These are phyloP conservation scores for Xiphophorus hellerii DNA, from an alignment of 2,113 vertebrate genomes.

Conservation along the genomic window DNA sequence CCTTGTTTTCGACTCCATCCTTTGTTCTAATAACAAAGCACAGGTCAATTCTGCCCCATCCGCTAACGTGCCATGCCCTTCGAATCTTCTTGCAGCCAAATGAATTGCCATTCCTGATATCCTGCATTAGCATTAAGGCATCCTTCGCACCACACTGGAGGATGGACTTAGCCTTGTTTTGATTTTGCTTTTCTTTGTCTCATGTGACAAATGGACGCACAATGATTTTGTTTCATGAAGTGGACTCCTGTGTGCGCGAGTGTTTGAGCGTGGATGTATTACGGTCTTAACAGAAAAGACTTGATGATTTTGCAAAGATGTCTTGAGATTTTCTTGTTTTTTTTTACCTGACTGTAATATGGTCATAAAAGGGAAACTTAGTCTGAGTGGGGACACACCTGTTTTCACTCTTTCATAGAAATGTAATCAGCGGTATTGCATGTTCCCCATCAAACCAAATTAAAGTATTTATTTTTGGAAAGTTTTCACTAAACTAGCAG, in stretches of 20 bases:
- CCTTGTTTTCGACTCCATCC: slow-evolving; percentile 44
- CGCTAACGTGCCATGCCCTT: slow-evolving; percentile 69
- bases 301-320: slow-evolving; percentile 48
- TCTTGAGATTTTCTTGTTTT: slow-evolving; percentile 29
- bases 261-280: slow-evolving; percentile 33
- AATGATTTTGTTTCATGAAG: slow-evolving; percentile 14
- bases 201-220: slow-evolving; percentile 39
- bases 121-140: slow-evolving; percentile 41
- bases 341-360: slow-evolving; percentile 57
- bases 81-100: slow-evolving; percentile 62
- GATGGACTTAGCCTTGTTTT: slow-evolving; percentile 41
- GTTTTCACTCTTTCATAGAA: slow-evolving; percentile 27
- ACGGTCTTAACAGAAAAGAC: slow-evolving; percentile 18
- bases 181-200: slow-evolving; percentile 15
- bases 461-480: slow-evolving; percentile 63
- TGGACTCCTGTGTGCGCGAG: slow-evolving; percentile 4
- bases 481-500: slow-evolving; percentile 40
- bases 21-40: slow-evolving; percentile 45
- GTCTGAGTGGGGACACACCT: slow-evolving; percentile 26
- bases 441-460: slow-evolving; percentile 63
- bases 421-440: slow-evolving; percentile 28
- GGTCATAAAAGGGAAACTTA: slow-evolving; percentile 75
- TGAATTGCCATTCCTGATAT: slow-evolving; percentile 24
- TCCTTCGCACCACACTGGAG: slow-evolving; percentile 23
- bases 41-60: slow-evolving; percentile 38